Percentiles rank a stretch among this genome's conserved stretches.
Conservation (phyloP, 2,888 invertebrate genomes). For the Anorthoa munda region DNA sequence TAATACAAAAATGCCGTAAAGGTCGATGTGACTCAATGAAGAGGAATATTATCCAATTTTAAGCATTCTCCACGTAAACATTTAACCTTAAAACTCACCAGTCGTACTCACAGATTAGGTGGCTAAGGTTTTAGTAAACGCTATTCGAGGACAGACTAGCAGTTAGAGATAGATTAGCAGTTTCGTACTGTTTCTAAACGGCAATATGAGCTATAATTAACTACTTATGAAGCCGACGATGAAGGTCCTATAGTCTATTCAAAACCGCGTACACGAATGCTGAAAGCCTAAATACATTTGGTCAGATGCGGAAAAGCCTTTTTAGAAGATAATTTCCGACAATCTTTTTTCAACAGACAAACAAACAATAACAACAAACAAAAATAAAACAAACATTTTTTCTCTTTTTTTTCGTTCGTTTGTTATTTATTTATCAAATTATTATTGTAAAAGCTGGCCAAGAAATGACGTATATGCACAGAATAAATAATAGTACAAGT, state of each 20-base stretch:
- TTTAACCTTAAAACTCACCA: conserved; percentile 20
- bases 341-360: neutral
- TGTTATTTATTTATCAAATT: too few relatives aligned
- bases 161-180: conserved; percentile 2
- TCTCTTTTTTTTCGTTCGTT: too few relatives aligned
- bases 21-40: neutral
- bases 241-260: neutral
- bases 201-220: too few relatives aligned
- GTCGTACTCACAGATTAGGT: neutral
- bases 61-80: neutral
- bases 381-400: too few relatives aligned
- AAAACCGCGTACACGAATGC: neutral
- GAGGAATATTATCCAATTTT: conserved; percentile 10
- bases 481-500: too few relatives aligned
- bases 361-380: too few relatives aligned
- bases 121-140: conserved; percentile 14
- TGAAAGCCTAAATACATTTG: neutral
- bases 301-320: neutral
- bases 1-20: conserved; percentile 1
- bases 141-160: conserved; percentile 16
- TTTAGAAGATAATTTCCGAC: neutral
- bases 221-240: too few relatives aligned
- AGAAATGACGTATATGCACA: too few relatives aligned
- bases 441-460: too few relatives aligned
- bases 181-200: neutral